phyloP scores from a whole-genome alignment of 2,888 invertebrate species.

The Harpalus rufipes region DNA sequence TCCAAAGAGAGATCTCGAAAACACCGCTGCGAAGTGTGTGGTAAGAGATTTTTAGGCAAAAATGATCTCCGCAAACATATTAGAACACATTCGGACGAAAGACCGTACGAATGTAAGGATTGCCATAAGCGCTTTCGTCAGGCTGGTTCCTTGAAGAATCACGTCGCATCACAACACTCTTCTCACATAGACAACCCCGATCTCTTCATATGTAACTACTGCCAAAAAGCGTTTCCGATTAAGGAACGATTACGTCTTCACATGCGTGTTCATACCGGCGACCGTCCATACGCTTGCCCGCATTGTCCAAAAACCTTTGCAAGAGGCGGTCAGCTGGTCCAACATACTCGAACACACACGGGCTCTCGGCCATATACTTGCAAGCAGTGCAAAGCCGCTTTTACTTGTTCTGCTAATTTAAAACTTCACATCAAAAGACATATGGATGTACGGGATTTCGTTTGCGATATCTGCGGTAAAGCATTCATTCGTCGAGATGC shows the following conservation, averaged over 20 bases:
- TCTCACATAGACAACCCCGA: conserved; percentile 75
- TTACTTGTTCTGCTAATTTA: conserved; percentile 83
- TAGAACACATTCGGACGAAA: conserved; percentile 82
- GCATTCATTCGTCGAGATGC: conserved; percentile 87
- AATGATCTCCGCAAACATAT: conserved; percentile 85
- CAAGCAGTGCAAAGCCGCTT: conserved; percentile 84
- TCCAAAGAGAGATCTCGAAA: conserved; percentile 76
- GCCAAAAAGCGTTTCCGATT: conserved; percentile 86
- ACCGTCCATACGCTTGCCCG: conserved; percentile 83
- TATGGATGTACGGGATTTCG: conserved; percentile 86
- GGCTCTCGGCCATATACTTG: conserved; percentile 87
- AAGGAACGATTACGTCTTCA: conserved; percentile 88
- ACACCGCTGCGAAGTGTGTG: conserved; percentile 82
- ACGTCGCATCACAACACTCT: conserved; percentile 80
- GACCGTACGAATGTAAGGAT: conserved; percentile 82
- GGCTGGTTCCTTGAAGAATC: conserved; percentile 83
- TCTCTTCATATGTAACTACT: conserved; percentile 85
- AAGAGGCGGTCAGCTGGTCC: conserved; percentile 86
- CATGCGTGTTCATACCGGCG: conserved; percentile 85
- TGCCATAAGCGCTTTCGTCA: conserved; percentile 84
- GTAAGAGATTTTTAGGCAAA: conserved; percentile 82
- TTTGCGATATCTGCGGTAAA: conserved; percentile 89
- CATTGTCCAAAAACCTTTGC: conserved; percentile 84
- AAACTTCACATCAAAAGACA: conserved; percentile 85
- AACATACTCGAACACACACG: conserved; percentile 87